Conservation (phyloP, 2,113 vertebrate genomes). For the Cromileptes altivelis region DNA sequence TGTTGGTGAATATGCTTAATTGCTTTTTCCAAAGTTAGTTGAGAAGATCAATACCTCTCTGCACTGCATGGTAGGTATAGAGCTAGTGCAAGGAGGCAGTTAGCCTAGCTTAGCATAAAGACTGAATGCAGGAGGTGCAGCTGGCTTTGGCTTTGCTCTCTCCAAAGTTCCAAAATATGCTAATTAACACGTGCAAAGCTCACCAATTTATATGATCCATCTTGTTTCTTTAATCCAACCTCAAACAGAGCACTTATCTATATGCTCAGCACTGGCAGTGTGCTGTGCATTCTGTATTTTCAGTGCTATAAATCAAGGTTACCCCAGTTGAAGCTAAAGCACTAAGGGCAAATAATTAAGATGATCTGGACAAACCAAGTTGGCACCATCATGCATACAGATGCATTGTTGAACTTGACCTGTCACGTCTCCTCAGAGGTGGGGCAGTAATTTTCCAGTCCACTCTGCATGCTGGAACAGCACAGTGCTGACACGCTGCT, state of each 20-base stretch:
- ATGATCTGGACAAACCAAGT: constrained; percentile 11
- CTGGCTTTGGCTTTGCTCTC: background rate
- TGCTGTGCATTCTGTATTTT: background rate
- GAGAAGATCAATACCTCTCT: too few relatives aligned
- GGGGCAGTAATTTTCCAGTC: constrained; percentile 52
- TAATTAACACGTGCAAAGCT: background rate
- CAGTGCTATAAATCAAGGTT: constrained; percentile 12
- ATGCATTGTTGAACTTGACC: constrained; percentile 49
- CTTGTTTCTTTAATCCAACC: background rate
- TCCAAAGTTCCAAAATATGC: background rate
- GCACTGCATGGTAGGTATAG: too few relatives aligned
- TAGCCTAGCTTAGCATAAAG: background rate
- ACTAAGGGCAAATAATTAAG: constrained; percentile 4
- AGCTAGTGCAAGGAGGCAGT: background rate
- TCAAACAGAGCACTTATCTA: background rate
- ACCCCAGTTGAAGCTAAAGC: background rate
- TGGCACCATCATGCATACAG: background rate
- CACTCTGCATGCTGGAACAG: constrained; percentile 22
- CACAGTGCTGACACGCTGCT: constrained; percentile 65
- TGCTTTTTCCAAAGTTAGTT: background rate
- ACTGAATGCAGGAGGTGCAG: background rate
- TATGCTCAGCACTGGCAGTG: too few relatives aligned
- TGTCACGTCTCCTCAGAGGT: constrained; percentile 42
- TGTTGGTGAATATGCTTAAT: background rate
- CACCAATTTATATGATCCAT: background rate